Evolutionary conservation across 2,797 vertebrate species (phyloP), one percentile per base, ranked within the genome.

Genomic region (Oophaga sylvatica): DNA sequence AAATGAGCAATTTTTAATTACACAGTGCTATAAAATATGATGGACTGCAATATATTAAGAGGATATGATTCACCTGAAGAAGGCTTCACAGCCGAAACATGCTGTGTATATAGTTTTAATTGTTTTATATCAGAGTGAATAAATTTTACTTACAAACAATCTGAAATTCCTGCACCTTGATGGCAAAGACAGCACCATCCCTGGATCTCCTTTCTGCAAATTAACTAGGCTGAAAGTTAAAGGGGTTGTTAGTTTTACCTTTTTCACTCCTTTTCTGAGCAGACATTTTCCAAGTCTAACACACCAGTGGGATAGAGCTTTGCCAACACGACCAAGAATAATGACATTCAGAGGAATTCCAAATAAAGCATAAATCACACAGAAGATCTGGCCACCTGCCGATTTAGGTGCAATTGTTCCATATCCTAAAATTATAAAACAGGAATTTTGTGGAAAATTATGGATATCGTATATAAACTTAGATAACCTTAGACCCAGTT

Each of bases 261-360:
- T 90, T 89, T 91, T 90, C 60, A 93, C 87, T 85, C 93, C 92
- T 90, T 89, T 93, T 73, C 80, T 83, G 0, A 90, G 87, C 70
- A 95, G 89, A 84, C 91, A 91, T n/a, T 91, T 92, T 12, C 90
- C 89, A 87, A 94, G 83, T 88, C 89, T 90, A 90, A 91, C 90
- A 79, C 92, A 92, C 65, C 91, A 90, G 35, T 62, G 53, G 19
- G 92, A 93, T 45, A 93, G 89, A n/a, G 86, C 85, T 88, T 93
- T 94, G 59, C 93, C 91, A 0, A 94, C 91, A 60, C 35, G 92
- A 59, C 93, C 90, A 41, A 94, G 89, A 87, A 95, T 91, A 62
- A 93, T 92, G 45, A 95, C 90, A 81, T 93, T 93, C 85, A 94
- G 79, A 45, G 93, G 93, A 35, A 95, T 94, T 87, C 93, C 93